A percentile compares a stretch with the other conserved stretches of the same genome.
phyloP scores from a whole-genome alignment of 1,140 invertebrate genomes.

The Pollicipes pollicipes region DNA sequence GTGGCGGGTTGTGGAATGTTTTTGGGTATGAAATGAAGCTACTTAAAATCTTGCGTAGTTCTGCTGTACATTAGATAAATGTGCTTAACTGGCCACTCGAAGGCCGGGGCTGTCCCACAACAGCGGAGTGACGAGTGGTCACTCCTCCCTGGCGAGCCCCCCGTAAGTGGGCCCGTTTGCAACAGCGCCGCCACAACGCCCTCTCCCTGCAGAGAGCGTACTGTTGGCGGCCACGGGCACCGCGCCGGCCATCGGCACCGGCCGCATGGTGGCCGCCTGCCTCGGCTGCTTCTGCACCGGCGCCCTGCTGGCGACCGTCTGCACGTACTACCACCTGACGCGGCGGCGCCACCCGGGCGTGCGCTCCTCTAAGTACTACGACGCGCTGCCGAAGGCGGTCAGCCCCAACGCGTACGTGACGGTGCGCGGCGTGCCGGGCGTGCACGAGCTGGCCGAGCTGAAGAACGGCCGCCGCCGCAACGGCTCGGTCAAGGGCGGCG shows the following conservation, averaged over 20 bases:
- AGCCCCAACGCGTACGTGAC: slow-evolving; percentile 65
- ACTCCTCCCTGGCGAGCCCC: slow-evolving; percentile 6
- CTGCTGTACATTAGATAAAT: neutral
- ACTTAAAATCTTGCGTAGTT: neutral
- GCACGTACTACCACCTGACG: slow-evolving; percentile 30
- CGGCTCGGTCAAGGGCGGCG: neutral
- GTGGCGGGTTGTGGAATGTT: slow-evolving; percentile 6
- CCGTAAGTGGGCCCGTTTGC: neutral
- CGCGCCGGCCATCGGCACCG: slow-evolving; percentile 25
- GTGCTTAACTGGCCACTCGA: no score
- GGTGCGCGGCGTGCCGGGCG: slow-evolving; percentile 31
- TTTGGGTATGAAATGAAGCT: slow-evolving; percentile 5
- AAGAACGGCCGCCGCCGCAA: neutral
- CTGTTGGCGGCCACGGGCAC: slow-evolving; percentile 5
- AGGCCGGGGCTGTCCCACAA: no score
- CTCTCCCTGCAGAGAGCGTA: slow-evolving; percentile 9
- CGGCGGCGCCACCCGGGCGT: slow-evolving; percentile 29
- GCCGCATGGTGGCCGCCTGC: slow-evolving; percentile 36
- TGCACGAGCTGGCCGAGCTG: neutral
- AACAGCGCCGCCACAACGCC: neutral
- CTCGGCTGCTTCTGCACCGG: slow-evolving; percentile 31
- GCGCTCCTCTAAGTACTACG: slow-evolving; percentile 50
- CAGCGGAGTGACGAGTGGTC: neutral
- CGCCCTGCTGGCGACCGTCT: slow-evolving; percentile 24
- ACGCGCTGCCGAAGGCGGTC: slow-evolving; percentile 33